Evolutionary conservation across 2,888 invertebrate genomes (phyloP).

Genomic region (Campaea margaritaria): DNA sequence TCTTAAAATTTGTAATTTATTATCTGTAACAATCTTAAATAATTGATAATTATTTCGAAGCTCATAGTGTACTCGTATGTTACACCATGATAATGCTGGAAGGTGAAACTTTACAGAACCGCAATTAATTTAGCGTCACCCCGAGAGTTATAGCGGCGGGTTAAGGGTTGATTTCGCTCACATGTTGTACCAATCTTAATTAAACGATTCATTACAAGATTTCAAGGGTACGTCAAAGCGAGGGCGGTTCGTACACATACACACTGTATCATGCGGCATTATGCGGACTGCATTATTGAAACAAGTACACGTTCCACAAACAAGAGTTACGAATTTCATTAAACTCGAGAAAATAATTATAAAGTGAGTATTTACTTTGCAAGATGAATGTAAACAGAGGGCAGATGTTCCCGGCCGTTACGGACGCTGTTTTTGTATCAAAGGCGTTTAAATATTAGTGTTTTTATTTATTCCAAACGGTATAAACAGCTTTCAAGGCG

Average conservation of each 20-base stretch:
- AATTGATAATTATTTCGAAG: too few species aligned
- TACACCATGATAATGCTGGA: background rate
- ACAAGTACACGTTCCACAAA: background rate
- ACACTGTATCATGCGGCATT: too few species aligned
- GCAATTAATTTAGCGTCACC: background rate
- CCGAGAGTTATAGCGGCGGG: background rate
- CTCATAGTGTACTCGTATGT: too few species aligned
- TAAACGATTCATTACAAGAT: background rate
- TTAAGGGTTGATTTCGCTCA: background rate
- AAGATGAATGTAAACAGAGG: slow-evolving; percentile 6
- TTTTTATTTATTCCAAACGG: slow-evolving; percentile 17
- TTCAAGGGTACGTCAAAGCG: too few species aligned
- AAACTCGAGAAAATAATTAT: slow-evolving; percentile 7
- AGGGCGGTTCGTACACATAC: too few species aligned
- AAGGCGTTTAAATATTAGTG: slow-evolving; percentile 22
- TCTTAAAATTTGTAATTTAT: too few species aligned
- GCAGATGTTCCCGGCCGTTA: slow-evolving; percentile 33
- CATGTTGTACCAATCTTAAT: background rate
- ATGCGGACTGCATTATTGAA: background rate
- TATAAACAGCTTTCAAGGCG: slow-evolving; percentile 10
- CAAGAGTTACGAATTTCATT: background rate
- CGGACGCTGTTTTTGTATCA: slow-evolving; percentile 16
- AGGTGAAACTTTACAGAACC: background rate
- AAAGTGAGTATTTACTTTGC: slow-evolving; percentile 15
- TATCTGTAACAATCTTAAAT: too few species aligned